Evolutionary conservation across 2,888 invertebrate species (phyloP), one percentile per base, ranked within the genome.

Genomic region (Hypena proboscidalis): DNA sequence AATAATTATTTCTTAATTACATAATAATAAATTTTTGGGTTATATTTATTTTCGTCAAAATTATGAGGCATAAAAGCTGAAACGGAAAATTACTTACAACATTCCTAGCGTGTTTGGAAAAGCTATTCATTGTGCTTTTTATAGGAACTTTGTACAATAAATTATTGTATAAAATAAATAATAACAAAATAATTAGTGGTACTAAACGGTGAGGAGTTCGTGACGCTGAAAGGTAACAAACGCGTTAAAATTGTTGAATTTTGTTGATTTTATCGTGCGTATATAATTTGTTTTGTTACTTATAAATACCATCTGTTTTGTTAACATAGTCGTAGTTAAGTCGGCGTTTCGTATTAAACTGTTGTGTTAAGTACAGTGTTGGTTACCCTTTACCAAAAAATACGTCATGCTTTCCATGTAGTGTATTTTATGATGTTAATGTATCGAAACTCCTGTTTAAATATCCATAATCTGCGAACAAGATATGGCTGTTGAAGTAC

Each of bases 251-350:
- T 7, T 47, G 55, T 55, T 51, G 20, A 55, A 53, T 54, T 53
- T 42, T n/a, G 31, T 42, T 37, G 67, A 62, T 66, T 14, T 31
- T 66, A 64, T 66, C 62, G 62, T 21, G 23, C 8, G 7, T 14
- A 39, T 40, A 45, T 34, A 47, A 58, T 58, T 49, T 43, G 29
- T 36, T 17, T 22, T 1, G 22, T 30, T 36, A 23, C 20, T 43
- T 38, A 37, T 38, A 30, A 32, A 58, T 42, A 35, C 39, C 30
- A 20, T 33, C 20, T 9, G 36, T 23, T 19, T 26, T 30, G 7
- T 37, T 11, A 32, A 17, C 10, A 31, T 21, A 22, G 19, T 19
- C 17, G 21, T 6, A 15, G 27, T 31, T 26, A 27, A 19, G 22
- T n/a, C 0, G 10, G 30, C 19, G 4, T 15, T 34, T 30, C 15